Percentiles rank a stretch among this genome's conserved stretches.
These are phyloP conservation scores for Struthio camelus DNA, from an alignment of 2,113 vertebrate genomes.

Conservation along the genomic window DNA sequence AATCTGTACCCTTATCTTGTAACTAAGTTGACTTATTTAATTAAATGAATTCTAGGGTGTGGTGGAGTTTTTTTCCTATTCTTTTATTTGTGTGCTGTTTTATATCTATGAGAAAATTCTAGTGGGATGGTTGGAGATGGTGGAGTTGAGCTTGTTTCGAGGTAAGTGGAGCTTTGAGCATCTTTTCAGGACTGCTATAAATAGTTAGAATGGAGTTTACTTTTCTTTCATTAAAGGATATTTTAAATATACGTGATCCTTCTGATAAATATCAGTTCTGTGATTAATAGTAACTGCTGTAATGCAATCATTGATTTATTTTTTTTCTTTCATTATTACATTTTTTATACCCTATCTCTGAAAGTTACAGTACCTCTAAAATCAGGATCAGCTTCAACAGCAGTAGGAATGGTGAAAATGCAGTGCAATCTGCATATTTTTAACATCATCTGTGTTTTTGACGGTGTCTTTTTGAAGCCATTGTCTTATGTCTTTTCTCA, in stretches of 20 bases:
- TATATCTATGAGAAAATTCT: not conserved
- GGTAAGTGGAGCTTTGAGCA: not conserved
- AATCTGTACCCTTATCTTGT: not conserved
- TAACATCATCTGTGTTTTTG: not conserved
- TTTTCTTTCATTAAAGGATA: not conserved
- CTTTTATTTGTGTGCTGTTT: too few relatives aligned
- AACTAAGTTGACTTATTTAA: not conserved
- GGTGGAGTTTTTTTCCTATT: not conserved
- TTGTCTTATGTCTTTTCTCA: not conserved
- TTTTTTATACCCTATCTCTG: not conserved
- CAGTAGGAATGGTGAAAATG: not conserved
- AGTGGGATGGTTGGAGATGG: not conserved
- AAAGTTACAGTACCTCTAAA: not conserved
- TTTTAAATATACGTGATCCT: not conserved
- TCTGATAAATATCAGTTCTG: not conserved
- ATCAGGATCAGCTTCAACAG: not conserved
- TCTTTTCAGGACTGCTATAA: not conserved
- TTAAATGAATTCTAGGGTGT: not conserved
- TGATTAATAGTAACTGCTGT: not conserved
- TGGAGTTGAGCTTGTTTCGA: not conserved
- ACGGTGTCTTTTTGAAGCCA: not conserved
- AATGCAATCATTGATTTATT: not conserved
- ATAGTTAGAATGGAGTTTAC: not conserved
- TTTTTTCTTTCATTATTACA: not conserved
- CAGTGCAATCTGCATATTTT: not conserved